Evolutionary conservation across 2,888 invertebrate genomes (phyloP).

Genomic region (Conops quadrifasciatus): DNA sequence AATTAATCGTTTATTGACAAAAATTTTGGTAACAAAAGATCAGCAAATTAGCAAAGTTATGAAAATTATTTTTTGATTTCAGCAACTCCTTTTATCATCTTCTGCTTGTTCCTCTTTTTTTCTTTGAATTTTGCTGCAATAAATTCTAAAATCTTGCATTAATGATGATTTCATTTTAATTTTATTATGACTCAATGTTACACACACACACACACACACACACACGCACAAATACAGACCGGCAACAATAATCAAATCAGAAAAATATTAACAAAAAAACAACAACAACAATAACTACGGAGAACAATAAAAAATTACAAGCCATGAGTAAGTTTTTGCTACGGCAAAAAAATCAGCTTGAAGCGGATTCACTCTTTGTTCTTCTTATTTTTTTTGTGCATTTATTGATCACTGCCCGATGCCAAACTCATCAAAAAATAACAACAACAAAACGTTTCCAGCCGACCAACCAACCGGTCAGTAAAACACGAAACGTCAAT

Average conservation of each 20-base stretch:
- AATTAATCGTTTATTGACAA: neutral
- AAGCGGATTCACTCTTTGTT: constrained; percentile 20
- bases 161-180: constrained; percentile 62
- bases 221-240: neutral
- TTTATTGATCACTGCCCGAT: constrained; percentile 41
- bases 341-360: constrained; percentile 20
- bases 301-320: neutral
- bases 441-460: constrained; percentile 11
- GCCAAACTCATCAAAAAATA: constrained; percentile 27
- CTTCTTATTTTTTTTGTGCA: constrained; percentile 28
- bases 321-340: neutral
- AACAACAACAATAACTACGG: neutral
- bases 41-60: too few species aligned
- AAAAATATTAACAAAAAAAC: neutral
- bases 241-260: neutral
- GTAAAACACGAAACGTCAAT: constrained; percentile 8
- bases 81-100: neutral
- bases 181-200: constrained; percentile 39
- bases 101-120: neutral
- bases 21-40: neutral
- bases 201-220: neutral
- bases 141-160: constrained; percentile 50
- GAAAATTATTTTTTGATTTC: neutral
- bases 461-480: constrained; percentile 1
- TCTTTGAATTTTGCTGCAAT: constrained; percentile 3